Base-by-base conservation (phyloP, 30 jellyfish, hydroid and myxozoan genomes). In the Clytia hemisphaerica region DNA sequence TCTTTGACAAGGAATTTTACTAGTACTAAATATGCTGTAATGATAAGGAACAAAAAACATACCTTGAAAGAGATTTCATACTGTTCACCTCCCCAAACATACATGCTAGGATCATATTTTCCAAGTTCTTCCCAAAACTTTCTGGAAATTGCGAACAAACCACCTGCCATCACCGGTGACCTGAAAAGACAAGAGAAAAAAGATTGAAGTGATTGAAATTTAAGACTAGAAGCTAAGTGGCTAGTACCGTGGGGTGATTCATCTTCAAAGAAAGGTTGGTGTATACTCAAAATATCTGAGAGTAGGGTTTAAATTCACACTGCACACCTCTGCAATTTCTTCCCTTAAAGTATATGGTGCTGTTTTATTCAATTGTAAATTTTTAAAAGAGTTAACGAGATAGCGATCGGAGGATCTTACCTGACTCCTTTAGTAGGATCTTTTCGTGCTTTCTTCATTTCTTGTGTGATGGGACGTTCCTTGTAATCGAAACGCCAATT, bases 91-190 rank as follows among this genome's bases (percentile, higher is more conserved):
- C 99, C 99, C 99, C 99, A 92, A 27, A 83, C 99, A 59, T 82
- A 92, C 95, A 92, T 78, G 45, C 99, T 96, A 18, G 99, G 99
- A 59, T 92, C 99, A 40, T 92, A 92, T 61, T 83, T 84, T 4
- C 99, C 99, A 12, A 92, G 64, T 73, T 82, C 94, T 42, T 76
- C 82, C 48, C 87, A 92, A 55, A 84, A 92, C 72, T 72, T 83
- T 16, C 83, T 69, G 31, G 94, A 75, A 37, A 92, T 92, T 14
- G 99, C 99, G 61, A 92, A 92, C 25, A 92, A 73, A 21, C 99
- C 99, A 42, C 99, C 99, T 37, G 99, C 99, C 99, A 92, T 92
- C 25, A 92, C 99, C 47, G 99, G 99, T 4, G 99, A 92, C 63
- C 99, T 92, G 72, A 19, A 81, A 59, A 4, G 28, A 75, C 27